Evolutionary conservation across 37 sponge, comb jelly and placozoan species (phyloP).

Genomic region (Aplysina aerophoba): DNA sequence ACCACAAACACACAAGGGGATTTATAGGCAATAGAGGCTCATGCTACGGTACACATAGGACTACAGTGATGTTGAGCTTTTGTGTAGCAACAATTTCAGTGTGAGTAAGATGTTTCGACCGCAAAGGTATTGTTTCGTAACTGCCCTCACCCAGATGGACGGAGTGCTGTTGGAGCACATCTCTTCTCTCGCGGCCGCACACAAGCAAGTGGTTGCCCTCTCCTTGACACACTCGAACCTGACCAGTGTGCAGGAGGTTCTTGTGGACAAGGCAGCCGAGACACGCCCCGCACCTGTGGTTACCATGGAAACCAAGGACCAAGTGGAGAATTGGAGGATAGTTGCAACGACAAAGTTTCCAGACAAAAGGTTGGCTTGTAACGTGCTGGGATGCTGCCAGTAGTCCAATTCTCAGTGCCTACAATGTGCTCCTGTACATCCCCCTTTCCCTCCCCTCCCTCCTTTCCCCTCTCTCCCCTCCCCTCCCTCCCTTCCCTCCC

Average conservation of each 20-base stretch:
- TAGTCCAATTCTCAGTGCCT: not conserved
- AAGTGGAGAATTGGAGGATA: slow-evolving; percentile 58
- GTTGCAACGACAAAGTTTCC: slow-evolving; percentile 59
- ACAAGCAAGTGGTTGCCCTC: slow-evolving; percentile 57
- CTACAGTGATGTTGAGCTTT: no score
- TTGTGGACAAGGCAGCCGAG: slow-evolving; percentile 70
- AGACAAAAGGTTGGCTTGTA: slow-evolving; percentile 37
- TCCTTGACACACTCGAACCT: slow-evolving; percentile 21
- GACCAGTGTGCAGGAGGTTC: slow-evolving; percentile 36
- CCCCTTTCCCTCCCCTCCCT: no score
- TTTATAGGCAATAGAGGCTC: no score
- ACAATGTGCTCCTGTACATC: no score
- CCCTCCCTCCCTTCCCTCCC: not conserved
- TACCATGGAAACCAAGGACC: not conserved
- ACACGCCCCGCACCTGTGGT: slow-evolving; percentile 13
- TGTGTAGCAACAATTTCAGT: no score
- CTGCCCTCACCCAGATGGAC: slow-evolving; percentile 42
- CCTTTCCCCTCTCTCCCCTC: not conserved
- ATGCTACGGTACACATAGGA: no score
- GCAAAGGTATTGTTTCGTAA: no score
- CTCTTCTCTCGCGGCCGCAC: slow-evolving; percentile 40
- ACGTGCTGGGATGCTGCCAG: no score
- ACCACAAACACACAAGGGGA: no score
- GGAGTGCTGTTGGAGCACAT: slow-evolving; percentile 56
- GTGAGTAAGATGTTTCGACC: no score